Evolutionary conservation across 2,797 vertebrate genomes (phyloP), one percentile per base, ranked within the genome.

Genomic region (Pseudochirops corinnae): DNA sequence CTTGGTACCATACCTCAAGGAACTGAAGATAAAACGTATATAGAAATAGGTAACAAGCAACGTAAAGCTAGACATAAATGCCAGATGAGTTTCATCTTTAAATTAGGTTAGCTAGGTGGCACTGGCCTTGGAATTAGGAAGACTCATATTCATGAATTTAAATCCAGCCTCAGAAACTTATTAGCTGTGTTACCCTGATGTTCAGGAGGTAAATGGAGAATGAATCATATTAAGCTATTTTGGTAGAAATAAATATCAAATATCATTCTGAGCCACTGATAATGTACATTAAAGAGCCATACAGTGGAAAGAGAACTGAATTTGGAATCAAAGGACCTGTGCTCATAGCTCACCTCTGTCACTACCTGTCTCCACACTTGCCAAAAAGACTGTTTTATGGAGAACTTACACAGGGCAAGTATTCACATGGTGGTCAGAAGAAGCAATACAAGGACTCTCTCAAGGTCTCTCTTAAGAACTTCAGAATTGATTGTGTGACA

Each of bases 171-270:
- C 39, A 1, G 26, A 55, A 1, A 29, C 16, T n/a, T 4, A 4
- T 0, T 0, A 18, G 55, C 56, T 31, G 3, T 24, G 0, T 39
- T 16, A 26, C 57, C 18, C 53, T 1, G 29, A 82, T 82, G 7
- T 82, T 39, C 21, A 82, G n/a, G 18, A 82, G 6, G 67, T 46
- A 5, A 82, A 24, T 82, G 21, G 1, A 46, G n/a, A 82, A 82
- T 24, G n/a, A 24, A 24, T 82, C 6, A 46, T 24, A 6, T 14
- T 82, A 46, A 82, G 18, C 21, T 12, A 18, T 39, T 21, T 21
- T 16, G n/a, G 18, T 18, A 39, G n/a, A 82, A 82, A 39, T 24
- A 18, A 82, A 46, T 82, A 82, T 82, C 7, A 3, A 46, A 46
- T 46, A 31, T 39, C 33, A 74, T 82, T n/a, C 18, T 82, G 67